Evolutionary conservation across 1,140 invertebrate species (phyloP).

Genomic region (Globodera rostochiensis): DNA sequence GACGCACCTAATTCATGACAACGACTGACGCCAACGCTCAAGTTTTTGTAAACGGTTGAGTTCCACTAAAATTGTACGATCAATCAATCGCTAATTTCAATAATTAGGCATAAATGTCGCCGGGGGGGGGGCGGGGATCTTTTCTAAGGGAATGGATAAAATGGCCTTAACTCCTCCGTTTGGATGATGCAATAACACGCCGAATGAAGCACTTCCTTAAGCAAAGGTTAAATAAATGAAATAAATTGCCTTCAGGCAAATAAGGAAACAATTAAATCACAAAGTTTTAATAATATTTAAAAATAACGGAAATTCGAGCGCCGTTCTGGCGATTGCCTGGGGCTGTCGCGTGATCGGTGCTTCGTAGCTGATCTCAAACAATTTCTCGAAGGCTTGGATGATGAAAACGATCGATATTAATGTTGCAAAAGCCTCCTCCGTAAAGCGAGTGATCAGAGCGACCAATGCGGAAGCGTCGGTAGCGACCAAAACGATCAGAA

Average conservation of each 20-base stretch:
- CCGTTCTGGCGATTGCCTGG: conserved; percentile 31
- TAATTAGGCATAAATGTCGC: too few species aligned
- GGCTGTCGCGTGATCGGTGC: conserved; percentile 49
- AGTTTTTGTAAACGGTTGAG: conserved; percentile 34
- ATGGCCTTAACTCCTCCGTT: conserved; percentile 23
- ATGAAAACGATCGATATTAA: conserved; percentile 68
- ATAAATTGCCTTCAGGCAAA: background rate
- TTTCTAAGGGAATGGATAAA: background rate
- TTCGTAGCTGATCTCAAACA: conserved; percentile 50
- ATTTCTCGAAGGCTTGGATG: conserved; percentile 59
- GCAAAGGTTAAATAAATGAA: background rate
- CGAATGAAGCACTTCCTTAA: conserved; percentile 39
- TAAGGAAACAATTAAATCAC: too few species aligned
- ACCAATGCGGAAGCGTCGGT: conserved; percentile 64
- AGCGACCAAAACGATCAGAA: conserved; percentile 67
- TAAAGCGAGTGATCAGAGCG: conserved; percentile 64
- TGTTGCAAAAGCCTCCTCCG: conserved; percentile 68
- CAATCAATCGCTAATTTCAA: background rate
- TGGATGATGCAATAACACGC: conserved; percentile 41
- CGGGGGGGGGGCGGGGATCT: background rate
- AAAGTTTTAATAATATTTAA: too few species aligned
- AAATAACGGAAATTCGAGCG: background rate
- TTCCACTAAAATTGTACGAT: conserved; percentile 24
- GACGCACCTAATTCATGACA: conserved; percentile 42
- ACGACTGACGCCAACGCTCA: conserved; percentile 32